Conservation (phyloP, 2,888 invertebrate species). For the Stratiomys singularior region DNA sequence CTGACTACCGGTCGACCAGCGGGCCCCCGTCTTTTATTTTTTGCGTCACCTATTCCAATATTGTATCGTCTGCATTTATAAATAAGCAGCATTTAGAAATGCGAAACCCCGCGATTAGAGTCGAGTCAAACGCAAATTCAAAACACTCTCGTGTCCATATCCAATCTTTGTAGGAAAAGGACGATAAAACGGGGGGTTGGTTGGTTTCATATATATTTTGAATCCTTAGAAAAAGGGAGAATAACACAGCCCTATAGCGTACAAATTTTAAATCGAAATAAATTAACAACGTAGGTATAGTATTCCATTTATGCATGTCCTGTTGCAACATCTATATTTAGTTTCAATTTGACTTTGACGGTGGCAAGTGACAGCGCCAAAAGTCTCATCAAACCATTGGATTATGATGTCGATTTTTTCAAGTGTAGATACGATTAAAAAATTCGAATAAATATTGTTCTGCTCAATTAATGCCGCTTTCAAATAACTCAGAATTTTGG, state of each 20-base stretch:
- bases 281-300: background rate
- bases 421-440: too few species aligned
- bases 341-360: too few species aligned
- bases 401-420: too few species aligned
- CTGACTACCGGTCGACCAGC: too few species aligned
- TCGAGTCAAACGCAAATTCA: too few species aligned
- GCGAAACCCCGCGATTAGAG: background rate
- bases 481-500: too few species aligned
- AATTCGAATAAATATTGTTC: too few species aligned
- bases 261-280: constrained; percentile 1
- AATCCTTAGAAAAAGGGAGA: constrained; percentile 2
- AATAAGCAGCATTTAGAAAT: background rate
- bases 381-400: too few species aligned
- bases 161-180: background rate
- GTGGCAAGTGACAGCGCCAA: too few species aligned
- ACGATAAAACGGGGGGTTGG: background rate
- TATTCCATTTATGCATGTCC: too few species aligned
- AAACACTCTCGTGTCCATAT: background rate
- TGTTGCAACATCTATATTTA: too few species aligned
- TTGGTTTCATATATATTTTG: constrained; percentile 5
- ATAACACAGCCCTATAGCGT: background rate
- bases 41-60: background rate
- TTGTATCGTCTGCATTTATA: background rate
- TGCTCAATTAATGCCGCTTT: too few species aligned
- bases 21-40: background rate